These are phyloP conservation scores for Pipistrellus pipistrellus DNA, from an alignment of 2,797 vertebrate species.

Conservation along the genomic window DNA sequence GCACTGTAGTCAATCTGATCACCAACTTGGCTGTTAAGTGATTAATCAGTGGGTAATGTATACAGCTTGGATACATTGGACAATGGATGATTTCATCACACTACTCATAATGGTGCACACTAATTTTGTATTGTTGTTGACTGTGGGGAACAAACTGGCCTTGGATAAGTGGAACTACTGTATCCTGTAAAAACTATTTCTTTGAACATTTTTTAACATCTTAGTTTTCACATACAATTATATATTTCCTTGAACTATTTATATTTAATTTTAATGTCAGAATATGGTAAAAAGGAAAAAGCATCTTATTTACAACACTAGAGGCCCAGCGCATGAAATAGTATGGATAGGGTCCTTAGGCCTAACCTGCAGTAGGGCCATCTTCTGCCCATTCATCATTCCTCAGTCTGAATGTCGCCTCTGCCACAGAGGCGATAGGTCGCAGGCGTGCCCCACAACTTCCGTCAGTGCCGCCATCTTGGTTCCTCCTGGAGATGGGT, in stretches of 20 bases:
- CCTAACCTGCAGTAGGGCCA: too few relatives aligned
- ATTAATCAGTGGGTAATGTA: neutral
- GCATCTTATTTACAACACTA: neutral
- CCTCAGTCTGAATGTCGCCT: too few relatives aligned
- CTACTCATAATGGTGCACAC: neutral
- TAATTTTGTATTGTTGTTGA: neutral
- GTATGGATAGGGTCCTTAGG: too few relatives aligned
- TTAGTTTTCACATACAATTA: constrained; percentile 55
- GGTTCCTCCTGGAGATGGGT: neutral
- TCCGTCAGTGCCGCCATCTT: too few relatives aligned
- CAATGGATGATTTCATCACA: neutral
- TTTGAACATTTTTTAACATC: neutral
- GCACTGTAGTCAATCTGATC: neutral
- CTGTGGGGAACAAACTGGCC: neutral
- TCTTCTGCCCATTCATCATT: too few relatives aligned
- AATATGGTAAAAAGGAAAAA: constrained; percentile 74
- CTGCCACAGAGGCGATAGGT: too few relatives aligned
- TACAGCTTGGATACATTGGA: neutral
- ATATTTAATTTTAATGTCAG: constrained; percentile 66
- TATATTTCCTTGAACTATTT: constrained; percentile 55
- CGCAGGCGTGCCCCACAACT: too few relatives aligned
- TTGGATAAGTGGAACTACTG: neutral
- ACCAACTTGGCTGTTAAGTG: neutral
- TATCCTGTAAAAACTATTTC: neutral
- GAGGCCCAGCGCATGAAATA: too few relatives aligned